These are phyloP conservation scores for Acipenser oxyrinchus DNA, from an alignment of 2,797 vertebrate genomes.

Conservation along the genomic window DNA sequence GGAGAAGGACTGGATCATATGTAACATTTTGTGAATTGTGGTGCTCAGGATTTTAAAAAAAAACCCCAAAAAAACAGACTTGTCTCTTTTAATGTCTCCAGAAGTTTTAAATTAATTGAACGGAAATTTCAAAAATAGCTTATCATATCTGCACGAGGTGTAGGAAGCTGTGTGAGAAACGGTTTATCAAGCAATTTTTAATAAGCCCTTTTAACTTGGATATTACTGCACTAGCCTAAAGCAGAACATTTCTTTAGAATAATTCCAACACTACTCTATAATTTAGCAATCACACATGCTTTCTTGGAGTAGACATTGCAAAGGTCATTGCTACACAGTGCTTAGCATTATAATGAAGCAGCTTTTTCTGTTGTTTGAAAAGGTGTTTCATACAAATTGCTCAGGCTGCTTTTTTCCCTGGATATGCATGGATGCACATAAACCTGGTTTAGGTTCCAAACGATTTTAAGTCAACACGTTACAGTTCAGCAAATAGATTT, in stretches of 20 bases:
- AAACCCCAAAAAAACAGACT: too few species aligned
- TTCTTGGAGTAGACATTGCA: constrained; percentile 22
- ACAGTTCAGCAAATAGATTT: constrained; percentile 19
- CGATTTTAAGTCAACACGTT: constrained; percentile 9
- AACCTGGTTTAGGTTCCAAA: neutral
- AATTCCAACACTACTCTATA: constrained; percentile 25
- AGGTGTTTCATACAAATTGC: constrained; percentile 7
- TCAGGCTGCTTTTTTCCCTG: constrained; percentile 1
- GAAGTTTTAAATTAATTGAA: too few species aligned
- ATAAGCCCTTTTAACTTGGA: neutral
- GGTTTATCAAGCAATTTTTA: constrained; percentile 6
- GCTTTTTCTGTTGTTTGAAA: constrained; percentile 10
- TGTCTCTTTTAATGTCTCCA: too few species aligned
- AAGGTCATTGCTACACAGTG: constrained; percentile 28
- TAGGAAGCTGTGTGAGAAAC: too few species aligned
- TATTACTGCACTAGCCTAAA: constrained; percentile 10
- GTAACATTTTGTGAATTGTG: too few species aligned
- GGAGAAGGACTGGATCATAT: too few species aligned
- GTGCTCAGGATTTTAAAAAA: too few species aligned
- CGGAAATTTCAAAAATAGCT: too few species aligned
- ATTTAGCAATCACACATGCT: constrained; percentile 28
- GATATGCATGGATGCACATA: constrained; percentile 2
- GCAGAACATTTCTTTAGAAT: constrained; percentile 23
- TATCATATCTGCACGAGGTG: too few species aligned
- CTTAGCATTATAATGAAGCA: constrained; percentile 32